phyloP scores from a whole-genome alignment of 2,797 vertebrate species.

The Hippoglossus hippoglossus region DNA sequence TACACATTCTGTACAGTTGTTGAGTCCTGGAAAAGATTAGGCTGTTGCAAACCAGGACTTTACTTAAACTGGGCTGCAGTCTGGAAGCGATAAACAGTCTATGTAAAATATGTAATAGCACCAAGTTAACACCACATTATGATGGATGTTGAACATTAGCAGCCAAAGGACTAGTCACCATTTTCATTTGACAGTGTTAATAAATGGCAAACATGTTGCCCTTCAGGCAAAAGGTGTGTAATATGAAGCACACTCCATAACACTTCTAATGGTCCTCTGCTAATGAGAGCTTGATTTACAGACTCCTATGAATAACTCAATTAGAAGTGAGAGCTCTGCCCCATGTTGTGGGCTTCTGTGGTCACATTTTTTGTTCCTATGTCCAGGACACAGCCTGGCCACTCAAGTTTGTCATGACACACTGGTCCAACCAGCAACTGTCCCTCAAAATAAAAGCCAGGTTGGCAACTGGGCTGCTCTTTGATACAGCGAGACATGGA shows the following conservation, averaged over 20 bases:
- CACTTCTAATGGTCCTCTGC: conserved; percentile 52
- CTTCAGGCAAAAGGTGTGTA: conserved; percentile 53
- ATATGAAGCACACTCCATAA: conserved; percentile 58
- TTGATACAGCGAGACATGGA: conserved; percentile 64
- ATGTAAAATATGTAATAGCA: conserved; percentile 41
- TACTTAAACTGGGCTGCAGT: conserved; percentile 8
- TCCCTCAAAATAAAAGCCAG: conserved; percentile 72
- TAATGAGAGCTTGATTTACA: conserved; percentile 69
- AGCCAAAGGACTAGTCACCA: conserved; percentile 35
- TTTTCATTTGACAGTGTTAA: conserved; percentile 42
- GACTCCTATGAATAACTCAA: conserved; percentile 68
- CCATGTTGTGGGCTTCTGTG: conserved; percentile 50
- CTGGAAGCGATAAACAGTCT: conserved; percentile 7
- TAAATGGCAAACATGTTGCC: conserved; percentile 32
- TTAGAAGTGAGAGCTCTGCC: conserved; percentile 60
- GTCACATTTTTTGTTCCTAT: conserved; percentile 51
- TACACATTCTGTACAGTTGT: too few relatives aligned
- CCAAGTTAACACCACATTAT: conserved; percentile 21
- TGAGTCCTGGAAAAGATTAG: too few relatives aligned
- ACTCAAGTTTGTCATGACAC: conserved; percentile 43
- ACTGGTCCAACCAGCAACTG: conserved; percentile 38
- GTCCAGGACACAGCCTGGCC: conserved; percentile 53
- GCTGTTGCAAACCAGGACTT: conserved; percentile 1
- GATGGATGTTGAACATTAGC: conserved; percentile 50
- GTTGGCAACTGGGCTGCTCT: conserved; percentile 53